Conservation (phyloP, 2,888 invertebrate genomes). For the Xestia sexstrigata region DNA sequence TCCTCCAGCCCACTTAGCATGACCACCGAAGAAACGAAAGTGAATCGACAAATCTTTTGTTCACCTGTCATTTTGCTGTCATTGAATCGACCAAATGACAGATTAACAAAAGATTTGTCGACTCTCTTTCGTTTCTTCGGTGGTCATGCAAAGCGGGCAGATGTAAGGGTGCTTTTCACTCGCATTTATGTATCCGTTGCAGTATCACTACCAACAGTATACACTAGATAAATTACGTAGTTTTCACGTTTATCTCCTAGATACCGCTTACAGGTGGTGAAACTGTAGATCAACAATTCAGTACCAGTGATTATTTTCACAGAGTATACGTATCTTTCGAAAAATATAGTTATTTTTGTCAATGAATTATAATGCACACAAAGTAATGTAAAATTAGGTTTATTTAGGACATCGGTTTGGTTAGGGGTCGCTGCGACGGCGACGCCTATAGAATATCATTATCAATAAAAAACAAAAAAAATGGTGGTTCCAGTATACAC, state of each 20-base stretch:
- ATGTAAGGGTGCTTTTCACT: conserved; percentile 61
- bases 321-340: conserved; percentile 35
- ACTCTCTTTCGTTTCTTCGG: too few relatives aligned
- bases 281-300: conserved; percentile 42
- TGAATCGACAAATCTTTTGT: too few relatives aligned
- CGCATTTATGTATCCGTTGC: conserved; percentile 57
- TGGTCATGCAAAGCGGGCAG: background rate
- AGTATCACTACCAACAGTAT: conserved; percentile 47
- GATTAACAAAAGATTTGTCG: too few relatives aligned
- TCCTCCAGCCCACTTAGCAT: conserved; percentile 21
- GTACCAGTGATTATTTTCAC: conserved; percentile 37
- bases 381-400: conserved; percentile 65
- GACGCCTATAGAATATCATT: conserved; percentile 66
- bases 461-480: conserved; percentile 65
- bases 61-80: too few relatives aligned
- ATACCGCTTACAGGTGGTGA: conserved; percentile 67
- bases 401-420: conserved; percentile 76
- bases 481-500: conserved; percentile 75
- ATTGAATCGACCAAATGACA: too few relatives aligned
- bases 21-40: too few relatives aligned
- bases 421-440: conserved; percentile 66
- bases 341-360: conserved; percentile 37
- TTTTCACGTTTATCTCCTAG: conserved; percentile 60
- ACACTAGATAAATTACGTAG: conserved; percentile 49
- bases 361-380: conserved; percentile 64